These are phyloP conservation scores for Lagopus leucura DNA, from an alignment of 2,113 vertebrate species.

Conservation along the genomic window DNA sequence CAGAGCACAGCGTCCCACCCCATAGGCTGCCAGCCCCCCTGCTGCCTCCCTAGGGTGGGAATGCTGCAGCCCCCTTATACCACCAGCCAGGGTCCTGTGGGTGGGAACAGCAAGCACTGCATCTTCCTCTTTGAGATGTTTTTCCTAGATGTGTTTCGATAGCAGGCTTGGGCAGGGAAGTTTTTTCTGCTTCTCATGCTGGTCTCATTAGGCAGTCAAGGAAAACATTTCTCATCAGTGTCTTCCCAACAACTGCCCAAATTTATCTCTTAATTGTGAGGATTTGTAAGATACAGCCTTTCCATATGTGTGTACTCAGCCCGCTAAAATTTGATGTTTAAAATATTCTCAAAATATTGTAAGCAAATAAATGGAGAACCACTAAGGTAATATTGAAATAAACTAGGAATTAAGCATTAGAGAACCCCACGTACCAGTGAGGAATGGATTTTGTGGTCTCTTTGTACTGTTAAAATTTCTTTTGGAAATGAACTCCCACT, in stretches of 20 bases:
- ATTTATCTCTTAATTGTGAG: neutral
- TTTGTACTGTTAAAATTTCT: conserved; percentile 74
- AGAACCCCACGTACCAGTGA: conserved; percentile 57
- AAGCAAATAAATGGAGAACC: conserved; percentile 9
- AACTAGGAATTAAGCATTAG: conserved; percentile 51
- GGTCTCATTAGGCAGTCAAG: neutral
- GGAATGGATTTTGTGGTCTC: conserved; percentile 70
- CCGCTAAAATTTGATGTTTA: conserved; percentile 43
- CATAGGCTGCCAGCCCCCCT: fast-evolving
- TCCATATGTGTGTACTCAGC: neutral
- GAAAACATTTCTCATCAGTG: neutral
- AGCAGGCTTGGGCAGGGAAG: neutral
- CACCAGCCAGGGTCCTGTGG: neutral
- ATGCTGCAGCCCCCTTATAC: neutral
- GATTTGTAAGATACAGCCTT: neutral
- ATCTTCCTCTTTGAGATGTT: neutral
- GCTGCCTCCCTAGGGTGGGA: neutral
- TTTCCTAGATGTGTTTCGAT: neutral
- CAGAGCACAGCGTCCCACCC: neutral
- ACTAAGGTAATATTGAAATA: conserved; percentile 6
- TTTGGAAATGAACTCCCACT: conserved; percentile 70
- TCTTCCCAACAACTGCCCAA: neutral
- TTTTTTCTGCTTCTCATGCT: neutral
- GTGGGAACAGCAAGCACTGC: neutral
- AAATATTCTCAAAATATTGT: conserved; percentile 13